Evolutionary conservation across 2,113 vertebrate species (phyloP).

Genomic region (Plecotus auritus): DNA sequence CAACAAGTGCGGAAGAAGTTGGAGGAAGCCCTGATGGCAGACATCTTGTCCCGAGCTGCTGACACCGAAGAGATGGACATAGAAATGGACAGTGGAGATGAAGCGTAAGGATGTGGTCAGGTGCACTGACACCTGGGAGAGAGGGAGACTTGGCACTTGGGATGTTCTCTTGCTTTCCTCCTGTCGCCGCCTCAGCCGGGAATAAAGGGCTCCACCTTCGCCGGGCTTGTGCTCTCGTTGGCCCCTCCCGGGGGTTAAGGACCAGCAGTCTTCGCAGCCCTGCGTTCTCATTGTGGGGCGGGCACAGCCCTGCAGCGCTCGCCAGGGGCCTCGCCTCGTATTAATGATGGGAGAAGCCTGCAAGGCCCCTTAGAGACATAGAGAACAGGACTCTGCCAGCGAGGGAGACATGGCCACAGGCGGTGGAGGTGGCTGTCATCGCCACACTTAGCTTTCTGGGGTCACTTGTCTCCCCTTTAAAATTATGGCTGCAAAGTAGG

Average conservation of each 20-base stretch:
- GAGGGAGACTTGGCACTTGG: background rate
- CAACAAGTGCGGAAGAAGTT: constrained; percentile 90
- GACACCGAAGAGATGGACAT: constrained; percentile 81
- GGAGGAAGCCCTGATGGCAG: constrained; percentile 93
- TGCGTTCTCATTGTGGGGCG: background rate
- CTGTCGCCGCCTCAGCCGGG: background rate
- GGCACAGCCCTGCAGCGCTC: background rate
- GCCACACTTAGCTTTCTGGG: background rate
- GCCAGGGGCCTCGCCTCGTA: background rate
- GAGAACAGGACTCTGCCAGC: background rate
- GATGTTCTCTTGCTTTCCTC: no score
- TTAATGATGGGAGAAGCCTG: background rate
- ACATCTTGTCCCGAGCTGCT: constrained; percentile 86
- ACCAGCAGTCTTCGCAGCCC: background rate
- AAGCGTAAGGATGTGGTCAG: constrained; percentile 78
- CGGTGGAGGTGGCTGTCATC: background rate
- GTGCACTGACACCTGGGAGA: constrained; percentile 51
- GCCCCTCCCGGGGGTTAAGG: background rate
- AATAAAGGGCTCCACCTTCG: no score
- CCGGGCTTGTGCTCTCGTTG: accelerated
- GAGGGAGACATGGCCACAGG: background rate
- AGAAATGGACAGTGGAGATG: constrained; percentile 80
- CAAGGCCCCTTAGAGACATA: background rate
- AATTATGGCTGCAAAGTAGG: background rate
- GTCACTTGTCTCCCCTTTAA: background rate